Base-by-base conservation (phyloP, 2,797 vertebrate genomes). In the Thaleichthys pacificus region DNA sequence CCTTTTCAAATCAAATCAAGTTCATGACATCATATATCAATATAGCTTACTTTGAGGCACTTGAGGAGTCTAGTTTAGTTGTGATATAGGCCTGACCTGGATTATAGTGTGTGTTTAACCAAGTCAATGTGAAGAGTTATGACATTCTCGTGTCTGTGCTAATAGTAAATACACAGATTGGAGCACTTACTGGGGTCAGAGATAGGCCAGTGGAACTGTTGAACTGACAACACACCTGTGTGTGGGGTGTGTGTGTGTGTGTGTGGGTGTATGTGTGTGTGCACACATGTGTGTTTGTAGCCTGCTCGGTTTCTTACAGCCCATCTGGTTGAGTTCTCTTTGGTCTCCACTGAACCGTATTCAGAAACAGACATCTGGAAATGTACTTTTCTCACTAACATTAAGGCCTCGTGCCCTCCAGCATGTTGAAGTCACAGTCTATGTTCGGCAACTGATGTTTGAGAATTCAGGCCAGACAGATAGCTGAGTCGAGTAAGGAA, bases 331-430 rank as follows among this genome's bases (percentile, higher is more conserved):
- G 69, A 81, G 51, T 26, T 0, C 3, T 0, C 6, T 57, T 32
- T 22, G 70, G 63, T 24, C 61, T 75, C 70, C 73, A 77, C 69
- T 58, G 30, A 56, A 30, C 68, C 32, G 56, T 71, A 84, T 75
- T 63, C 72, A 75, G 73, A 68, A 65, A 12, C 75, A 75, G 61
- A 82, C 83, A 72, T 84, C 77, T 87, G 87, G 79, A 80, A 85
- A 62, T 9, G 51, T 32, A 62, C 9, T 57, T 65, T 2, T 35
- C 17, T 64, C 4, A 7, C 80, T 67, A n/a, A 69, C 66, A 72
- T 62, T 47, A 19, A 67, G 5, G 24, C 51, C 30, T 32, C 12
- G 14, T 6, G 56, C 26, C 26, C 73, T 9, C 21, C 64, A 80
- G 68, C 32, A 4, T 32, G 17, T 22, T 26, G 38, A 24, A 69